Conservation (phyloP, 2,888 invertebrate species). For the Ichneumon xanthorius region DNA sequence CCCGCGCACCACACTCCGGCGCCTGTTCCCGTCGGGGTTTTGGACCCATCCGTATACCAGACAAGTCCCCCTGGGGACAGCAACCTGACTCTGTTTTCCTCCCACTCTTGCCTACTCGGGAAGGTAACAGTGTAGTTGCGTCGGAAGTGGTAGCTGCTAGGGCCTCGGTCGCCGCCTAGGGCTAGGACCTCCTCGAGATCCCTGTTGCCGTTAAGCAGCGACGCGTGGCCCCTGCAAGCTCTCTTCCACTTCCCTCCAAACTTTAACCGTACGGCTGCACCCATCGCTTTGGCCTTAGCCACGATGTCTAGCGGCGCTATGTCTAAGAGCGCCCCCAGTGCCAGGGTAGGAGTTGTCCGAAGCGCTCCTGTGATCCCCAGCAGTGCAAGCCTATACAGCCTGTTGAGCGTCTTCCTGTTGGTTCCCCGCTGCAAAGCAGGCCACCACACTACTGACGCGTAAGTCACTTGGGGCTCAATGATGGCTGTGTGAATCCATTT, state of each 20-base stretch:
- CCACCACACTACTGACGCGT: too few species aligned
- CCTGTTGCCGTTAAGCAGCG: background rate
- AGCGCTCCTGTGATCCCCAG: too few species aligned
- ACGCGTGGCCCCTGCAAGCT: background rate
- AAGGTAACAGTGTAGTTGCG: too few species aligned
- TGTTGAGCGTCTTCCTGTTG: too few species aligned
- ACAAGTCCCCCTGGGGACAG: slow-evolving; percentile 34
- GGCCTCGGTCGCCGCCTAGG: too few species aligned
- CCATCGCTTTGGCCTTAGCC: background rate
- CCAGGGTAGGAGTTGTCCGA: too few species aligned
- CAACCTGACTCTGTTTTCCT: background rate
- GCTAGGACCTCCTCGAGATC: background rate
- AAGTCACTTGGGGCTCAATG: slow-evolving; percentile 15
- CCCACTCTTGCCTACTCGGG: background rate
- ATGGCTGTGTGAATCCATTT: slow-evolving; percentile 14
- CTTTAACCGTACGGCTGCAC: background rate
- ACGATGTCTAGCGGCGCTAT: background rate
- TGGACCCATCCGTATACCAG: background rate
- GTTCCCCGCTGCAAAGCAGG: too few species aligned
- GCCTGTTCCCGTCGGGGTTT: too few species aligned
- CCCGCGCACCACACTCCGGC: too few species aligned
- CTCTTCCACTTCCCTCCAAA: slow-evolving; percentile 17
- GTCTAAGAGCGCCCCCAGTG: background rate
- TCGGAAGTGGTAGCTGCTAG: too few species aligned
- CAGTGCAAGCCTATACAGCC: too few species aligned